Evolutionary conservation across 2,113 vertebrate genomes (phyloP).

Genomic region (Stomatorhinus ivindoensis): DNA sequence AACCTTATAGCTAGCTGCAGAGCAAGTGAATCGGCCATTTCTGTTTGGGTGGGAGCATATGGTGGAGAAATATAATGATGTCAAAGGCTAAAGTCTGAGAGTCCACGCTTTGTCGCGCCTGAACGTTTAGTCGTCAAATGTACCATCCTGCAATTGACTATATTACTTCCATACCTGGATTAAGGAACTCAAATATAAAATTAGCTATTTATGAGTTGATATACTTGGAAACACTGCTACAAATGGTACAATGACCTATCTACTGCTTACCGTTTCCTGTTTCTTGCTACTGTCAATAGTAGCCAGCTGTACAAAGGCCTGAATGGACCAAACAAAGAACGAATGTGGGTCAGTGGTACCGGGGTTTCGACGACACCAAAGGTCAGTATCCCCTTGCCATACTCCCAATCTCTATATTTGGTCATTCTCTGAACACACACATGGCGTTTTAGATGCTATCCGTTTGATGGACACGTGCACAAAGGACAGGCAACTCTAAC

Average conservation of each 20-base stretch:
- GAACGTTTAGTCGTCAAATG: neutral
- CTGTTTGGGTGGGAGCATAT: neutral
- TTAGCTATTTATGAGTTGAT: slow-evolving; percentile 36
- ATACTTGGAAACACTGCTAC: slow-evolving; percentile 50
- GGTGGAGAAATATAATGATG: slow-evolving; percentile 8
- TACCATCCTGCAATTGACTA: neutral
- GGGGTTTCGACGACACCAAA: slow-evolving; percentile 63
- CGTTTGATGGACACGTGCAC: slow-evolving; percentile 64
- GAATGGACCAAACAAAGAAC: slow-evolving; percentile 43
- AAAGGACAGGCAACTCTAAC: slow-evolving; percentile 57
- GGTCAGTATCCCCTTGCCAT: slow-evolving; percentile 55
- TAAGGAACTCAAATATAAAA: slow-evolving; percentile 16
- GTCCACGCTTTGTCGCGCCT: neutral
- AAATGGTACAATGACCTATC: slow-evolving; percentile 38
- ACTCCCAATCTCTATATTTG: slow-evolving; percentile 60
- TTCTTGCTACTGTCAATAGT: slow-evolving; percentile 53
- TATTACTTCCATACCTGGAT: slow-evolving; percentile 14
- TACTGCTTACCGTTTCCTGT: slow-evolving; percentile 45
- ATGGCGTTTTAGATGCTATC: slow-evolving; percentile 46
- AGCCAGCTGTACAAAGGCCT: slow-evolving; percentile 54
- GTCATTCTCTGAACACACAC: slow-evolving; percentile 70
- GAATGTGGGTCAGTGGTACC: slow-evolving; percentile 44
- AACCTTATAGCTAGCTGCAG: neutral
- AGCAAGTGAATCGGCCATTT: neutral
- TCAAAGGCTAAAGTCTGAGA: neutral